These are phyloP conservation scores for Calephelis virginiensis DNA, from an alignment of 1,140 invertebrate genomes.

Conservation along the genomic window DNA sequence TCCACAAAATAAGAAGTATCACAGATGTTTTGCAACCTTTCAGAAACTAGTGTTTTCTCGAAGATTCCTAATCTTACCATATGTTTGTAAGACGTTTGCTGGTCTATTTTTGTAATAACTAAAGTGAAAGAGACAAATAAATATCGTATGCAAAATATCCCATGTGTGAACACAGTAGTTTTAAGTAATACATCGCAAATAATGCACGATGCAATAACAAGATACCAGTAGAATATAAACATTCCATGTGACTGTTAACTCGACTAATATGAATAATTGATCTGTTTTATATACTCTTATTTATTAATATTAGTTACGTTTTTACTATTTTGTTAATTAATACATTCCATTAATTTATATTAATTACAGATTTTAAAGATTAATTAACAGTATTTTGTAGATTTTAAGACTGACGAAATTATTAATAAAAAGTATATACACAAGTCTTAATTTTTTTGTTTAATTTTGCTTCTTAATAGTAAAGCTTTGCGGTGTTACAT, in stretches of 20 bases:
- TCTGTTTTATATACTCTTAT: conserved; percentile 25
- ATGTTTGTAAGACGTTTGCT: no score
- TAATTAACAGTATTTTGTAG: conserved; percentile 68
- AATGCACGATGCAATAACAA: neutral
- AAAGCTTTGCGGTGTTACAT: conserved; percentile 10
- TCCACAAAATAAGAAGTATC: no score
- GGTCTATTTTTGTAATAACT: no score
- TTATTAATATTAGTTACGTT: conserved; percentile 31
- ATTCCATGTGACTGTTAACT: conserved; percentile 37
- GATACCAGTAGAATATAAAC: conserved; percentile 2
- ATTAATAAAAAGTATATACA: conserved; percentile 65
- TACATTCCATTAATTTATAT: conserved; percentile 11
- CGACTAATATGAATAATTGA: neutral
- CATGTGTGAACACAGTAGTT: neutral
- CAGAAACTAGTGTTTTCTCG: no score
- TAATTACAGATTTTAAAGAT: conserved; percentile 6
- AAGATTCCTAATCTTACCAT: no score
- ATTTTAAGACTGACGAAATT: conserved; percentile 72
- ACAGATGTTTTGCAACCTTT: no score
- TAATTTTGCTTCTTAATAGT: conserved; percentile 20
- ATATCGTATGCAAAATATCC: no score
- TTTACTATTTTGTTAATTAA: conserved; percentile 49
- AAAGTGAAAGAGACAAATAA: no score
- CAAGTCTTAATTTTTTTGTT: conserved; percentile 37
- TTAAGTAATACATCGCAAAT: neutral